phyloP scores from a whole-genome alignment of 92 coral and sea anemone species.

The Porites lobata region DNA sequence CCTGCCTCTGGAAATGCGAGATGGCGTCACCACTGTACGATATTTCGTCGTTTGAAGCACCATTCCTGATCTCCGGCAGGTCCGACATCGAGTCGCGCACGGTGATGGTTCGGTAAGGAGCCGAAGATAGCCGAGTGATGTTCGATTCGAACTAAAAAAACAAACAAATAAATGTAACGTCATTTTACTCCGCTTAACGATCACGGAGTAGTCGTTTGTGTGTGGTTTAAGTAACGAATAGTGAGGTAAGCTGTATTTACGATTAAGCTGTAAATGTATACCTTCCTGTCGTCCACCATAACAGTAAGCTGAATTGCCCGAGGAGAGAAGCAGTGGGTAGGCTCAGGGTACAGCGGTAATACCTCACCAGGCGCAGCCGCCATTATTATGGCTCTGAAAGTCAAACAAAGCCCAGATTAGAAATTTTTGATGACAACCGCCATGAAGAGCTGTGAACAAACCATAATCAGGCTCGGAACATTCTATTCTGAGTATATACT shows the following conservation, averaged over 20 bases:
- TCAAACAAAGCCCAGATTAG: background rate
- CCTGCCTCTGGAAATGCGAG: conserved; percentile 96
- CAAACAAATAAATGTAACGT: background rate
- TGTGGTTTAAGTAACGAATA: no score
- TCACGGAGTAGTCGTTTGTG: no score
- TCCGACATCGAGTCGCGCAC: conserved; percentile 99
- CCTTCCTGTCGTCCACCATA: conserved; percentile 94
- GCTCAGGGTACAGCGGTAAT: conserved; percentile 97
- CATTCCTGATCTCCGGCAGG: conserved; percentile 94
- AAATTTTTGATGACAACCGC: no score
- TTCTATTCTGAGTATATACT: no score
- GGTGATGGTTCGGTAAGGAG: conserved; percentile 97
- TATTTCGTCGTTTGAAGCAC: conserved; percentile 75
- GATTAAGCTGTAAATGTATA: background rate
- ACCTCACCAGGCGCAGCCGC: conserved; percentile 99
- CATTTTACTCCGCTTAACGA: no score
- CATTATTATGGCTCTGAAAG: conserved; percentile 87
- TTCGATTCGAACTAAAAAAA: conserved; percentile 80
- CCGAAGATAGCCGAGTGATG: conserved; percentile 87
- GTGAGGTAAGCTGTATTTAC: no score
- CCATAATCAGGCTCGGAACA: no score
- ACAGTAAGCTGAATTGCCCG: conserved; percentile 93
- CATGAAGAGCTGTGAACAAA: no score
- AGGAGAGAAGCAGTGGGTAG: conserved; percentile 97
- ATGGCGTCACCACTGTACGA: conserved; percentile 93